Evolutionary conservation across 2,797 vertebrate genomes (phyloP).

Genomic region (Etheostoma nigrum): DNA sequence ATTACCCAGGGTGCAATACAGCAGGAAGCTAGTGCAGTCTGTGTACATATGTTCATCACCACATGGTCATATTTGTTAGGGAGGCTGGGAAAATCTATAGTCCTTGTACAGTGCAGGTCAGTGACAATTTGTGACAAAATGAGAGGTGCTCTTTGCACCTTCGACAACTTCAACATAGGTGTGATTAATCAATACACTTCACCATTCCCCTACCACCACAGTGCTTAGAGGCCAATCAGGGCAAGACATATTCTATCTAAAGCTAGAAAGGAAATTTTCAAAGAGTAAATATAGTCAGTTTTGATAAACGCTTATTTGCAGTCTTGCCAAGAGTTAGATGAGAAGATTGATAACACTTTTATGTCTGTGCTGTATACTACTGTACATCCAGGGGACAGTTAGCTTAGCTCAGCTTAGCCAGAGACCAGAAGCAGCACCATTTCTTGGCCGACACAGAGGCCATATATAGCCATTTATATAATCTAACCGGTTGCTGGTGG

Average conservation of each 20-base stretch:
- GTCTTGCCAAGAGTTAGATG: not conserved
- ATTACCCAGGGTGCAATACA: conserved; percentile 79
- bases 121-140: conserved; percentile 53
- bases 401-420: not conserved
- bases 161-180: conserved; percentile 14
- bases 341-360: not conserved
- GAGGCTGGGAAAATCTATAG: conserved; percentile 52
- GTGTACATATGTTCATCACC: conserved; percentile 50
- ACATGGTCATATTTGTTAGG: conserved; percentile 46
- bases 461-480: not conserved
- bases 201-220: conserved; percentile 9
- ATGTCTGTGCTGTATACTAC: not conserved
- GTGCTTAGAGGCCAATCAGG: not conserved
- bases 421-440: not conserved
- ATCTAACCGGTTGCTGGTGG: not conserved
- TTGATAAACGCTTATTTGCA: not conserved
- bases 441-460: not conserved
- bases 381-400: not conserved
- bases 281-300: not conserved
- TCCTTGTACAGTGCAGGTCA: conserved; percentile 57
- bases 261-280: not conserved
- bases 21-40: conserved; percentile 63
- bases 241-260: not conserved
- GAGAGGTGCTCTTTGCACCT: conserved; percentile 13
- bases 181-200: conserved; percentile 43